Conservation (phyloP, 2,888 invertebrate species). For the Rambutsinella grinnellia region DNA sequence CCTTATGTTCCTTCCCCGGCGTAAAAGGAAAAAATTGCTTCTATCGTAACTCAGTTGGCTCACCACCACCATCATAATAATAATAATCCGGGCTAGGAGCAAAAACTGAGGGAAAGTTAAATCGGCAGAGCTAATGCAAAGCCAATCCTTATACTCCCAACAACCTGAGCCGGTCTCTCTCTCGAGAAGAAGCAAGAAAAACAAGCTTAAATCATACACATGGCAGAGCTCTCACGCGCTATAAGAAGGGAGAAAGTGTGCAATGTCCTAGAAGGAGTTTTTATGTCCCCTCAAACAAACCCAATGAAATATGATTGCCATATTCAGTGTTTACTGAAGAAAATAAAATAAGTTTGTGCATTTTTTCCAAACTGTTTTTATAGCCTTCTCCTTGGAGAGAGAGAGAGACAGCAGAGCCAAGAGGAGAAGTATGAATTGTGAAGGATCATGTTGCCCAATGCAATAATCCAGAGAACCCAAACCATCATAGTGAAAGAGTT, state of each 20-base stretch:
- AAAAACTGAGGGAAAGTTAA: neutral
- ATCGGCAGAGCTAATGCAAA: neutral
- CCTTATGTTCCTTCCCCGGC: conserved; percentile 9
- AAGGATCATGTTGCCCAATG: conserved; percentile 8
- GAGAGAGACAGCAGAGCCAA: neutral
- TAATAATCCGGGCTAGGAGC: neutral
- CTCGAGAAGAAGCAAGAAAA: conserved; percentile 12
- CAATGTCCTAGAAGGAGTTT: conserved; percentile 11
- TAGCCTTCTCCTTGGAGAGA: neutral
- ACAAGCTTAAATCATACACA: conserved; percentile 23
- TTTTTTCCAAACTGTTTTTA: no score
- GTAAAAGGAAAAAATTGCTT: conserved; percentile 10
- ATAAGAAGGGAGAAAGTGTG: no score
- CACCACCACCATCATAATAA: conserved; percentile 8
- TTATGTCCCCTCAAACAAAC: conserved; percentile 26
- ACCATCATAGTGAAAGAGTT: neutral
- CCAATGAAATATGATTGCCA: conserved; percentile 25
- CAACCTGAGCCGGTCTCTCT: neutral
- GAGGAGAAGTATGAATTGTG: neutral
- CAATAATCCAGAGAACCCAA: neutral
- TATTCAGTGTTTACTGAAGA: conserved; percentile 14
- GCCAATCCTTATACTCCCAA: neutral
- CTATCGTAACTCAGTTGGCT: conserved; percentile 19
- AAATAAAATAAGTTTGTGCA: conserved; percentile 6
- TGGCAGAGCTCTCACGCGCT: conserved; percentile 5